Percentiles rank a stretch among this genome's conserved stretches.
Evolutionary conservation across 2,797 vertebrate genomes (phyloP).

Genomic region (Phyllotis vaccarum): DNA sequence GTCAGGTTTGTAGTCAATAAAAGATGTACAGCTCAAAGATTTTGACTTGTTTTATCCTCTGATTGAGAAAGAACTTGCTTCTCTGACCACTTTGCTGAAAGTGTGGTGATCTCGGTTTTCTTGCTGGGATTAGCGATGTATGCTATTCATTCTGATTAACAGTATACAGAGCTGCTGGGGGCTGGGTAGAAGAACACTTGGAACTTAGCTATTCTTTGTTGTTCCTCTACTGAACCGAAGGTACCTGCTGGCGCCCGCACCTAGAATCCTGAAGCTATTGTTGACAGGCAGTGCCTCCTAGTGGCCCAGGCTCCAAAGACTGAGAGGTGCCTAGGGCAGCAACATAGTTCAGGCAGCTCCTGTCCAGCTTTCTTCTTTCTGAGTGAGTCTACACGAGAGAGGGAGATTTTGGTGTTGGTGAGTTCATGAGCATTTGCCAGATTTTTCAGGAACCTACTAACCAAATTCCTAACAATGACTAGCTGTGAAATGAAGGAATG

Average conservation of each 20-base stretch:
- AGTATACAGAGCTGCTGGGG: no score
- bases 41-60: background rate
- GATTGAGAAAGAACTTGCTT: background rate
- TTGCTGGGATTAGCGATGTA: background rate
- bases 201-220: background rate
- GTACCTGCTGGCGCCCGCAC: background rate
- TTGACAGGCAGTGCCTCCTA: conserved; percentile 69
- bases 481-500: background rate
- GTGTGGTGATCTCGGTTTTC: background rate
- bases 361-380: background rate
- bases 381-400: background rate
- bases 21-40: background rate
- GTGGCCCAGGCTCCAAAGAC: conserved; percentile 31
- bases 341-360: background rate
- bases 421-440: background rate
- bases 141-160: background rate
- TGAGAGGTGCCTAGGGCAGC: background rate
- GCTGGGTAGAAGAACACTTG: background rate
- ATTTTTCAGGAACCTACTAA: background rate
- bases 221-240: background rate
- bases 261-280: background rate
- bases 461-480: conserved; percentile 5
- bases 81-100: no score
- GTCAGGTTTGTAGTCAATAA: background rate
- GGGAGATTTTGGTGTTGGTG: background rate